Evolutionary conservation across 2,888 invertebrate genomes (phyloP).

Genomic region (Drosophila infuscata): DNA sequence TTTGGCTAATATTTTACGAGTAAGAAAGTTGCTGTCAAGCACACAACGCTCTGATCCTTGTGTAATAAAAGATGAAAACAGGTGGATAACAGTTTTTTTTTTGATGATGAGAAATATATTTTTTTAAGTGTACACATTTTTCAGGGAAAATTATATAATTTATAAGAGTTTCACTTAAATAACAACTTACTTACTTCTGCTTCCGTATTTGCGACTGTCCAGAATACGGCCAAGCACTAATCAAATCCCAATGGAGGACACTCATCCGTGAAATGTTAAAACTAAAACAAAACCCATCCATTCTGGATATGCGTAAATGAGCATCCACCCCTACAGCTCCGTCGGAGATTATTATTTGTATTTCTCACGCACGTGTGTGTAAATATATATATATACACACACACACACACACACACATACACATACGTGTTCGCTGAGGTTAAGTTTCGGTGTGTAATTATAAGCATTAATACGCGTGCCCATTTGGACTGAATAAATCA

Average conservation of each 20-base stretch:
- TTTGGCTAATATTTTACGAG: neutral
- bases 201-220: neutral
- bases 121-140: neutral
- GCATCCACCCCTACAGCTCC: constrained; percentile 41
- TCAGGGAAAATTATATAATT: neutral
- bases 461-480: constrained; percentile 76
- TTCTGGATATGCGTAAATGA: constrained; percentile 58
- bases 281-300: constrained; percentile 49
- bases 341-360: constrained; percentile 28
- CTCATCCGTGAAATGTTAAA: constrained; percentile 48
- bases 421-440: constrained; percentile 12
- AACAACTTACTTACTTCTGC: neutral
- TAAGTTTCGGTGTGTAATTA: constrained; percentile 66
- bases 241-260: constrained; percentile 57
- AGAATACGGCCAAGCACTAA: constrained; percentile 23
- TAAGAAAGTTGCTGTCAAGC: neutral
- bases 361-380: constrained; percentile 24
- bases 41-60: neutral
- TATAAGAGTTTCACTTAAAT: neutral
- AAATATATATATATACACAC: neutral
- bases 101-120: neutral
- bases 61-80: neutral
- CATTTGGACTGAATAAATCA: constrained; percentile 78
- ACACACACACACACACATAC: neutral
- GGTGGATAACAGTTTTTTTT: neutral